Base-by-base conservation (phyloP, 30 jellyfish, hydroid and myxozoan species). In the Calvadosia cruxmelitensis region DNA sequence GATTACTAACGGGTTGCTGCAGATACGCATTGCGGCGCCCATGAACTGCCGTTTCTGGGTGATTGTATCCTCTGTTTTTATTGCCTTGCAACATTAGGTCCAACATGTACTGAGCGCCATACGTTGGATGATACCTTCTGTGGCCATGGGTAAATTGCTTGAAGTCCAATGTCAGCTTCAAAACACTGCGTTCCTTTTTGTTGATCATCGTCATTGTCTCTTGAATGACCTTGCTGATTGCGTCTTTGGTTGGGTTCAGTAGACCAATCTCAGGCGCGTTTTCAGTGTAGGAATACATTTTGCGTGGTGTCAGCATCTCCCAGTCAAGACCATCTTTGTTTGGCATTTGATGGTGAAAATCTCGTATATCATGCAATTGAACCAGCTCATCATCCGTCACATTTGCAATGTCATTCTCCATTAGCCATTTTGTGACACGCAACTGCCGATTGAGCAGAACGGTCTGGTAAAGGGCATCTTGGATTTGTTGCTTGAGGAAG, bases 221-320 rank as follows among this genome's bases (percentile, higher is more conserved):
- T 36, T 94, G 95, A 5, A 90, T 77, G 61, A 90, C 98, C 29
- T 73, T 86, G 51, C 82, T 90, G 72, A 90, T 73, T 28, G 94
- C 94, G 26, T 90, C 98, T 50, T 92, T 77, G 3, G 84, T 68
- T 25, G 98, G 98, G 73, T 78, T 90, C n/a, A 90, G 75, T 94
- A 90, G 77, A 20, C 98, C 98, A 23, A 90, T 90, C 53, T 90
- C 98, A 15, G 98, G 98, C 29, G 94, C 65, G 49, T 90, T 82
- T n/a, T 86, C 63, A 3, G 52, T 75, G 36, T 70, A 90, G 7
- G 95, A 81, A 66, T 69, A 90, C 25, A 69, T 71, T 62, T 90
- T 90, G 28, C 98, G 76, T n/a, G 98, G 95, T 27, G 98, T 90
- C 24, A 90, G 74, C 98, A 90, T 90, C 78, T 90, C 98, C 98